A percentile compares a stretch with the other conserved stretches of the same genome.
Conservation (phyloP, 2,888 invertebrate genomes). For the Sinodicranocentrus sp. region DNA sequence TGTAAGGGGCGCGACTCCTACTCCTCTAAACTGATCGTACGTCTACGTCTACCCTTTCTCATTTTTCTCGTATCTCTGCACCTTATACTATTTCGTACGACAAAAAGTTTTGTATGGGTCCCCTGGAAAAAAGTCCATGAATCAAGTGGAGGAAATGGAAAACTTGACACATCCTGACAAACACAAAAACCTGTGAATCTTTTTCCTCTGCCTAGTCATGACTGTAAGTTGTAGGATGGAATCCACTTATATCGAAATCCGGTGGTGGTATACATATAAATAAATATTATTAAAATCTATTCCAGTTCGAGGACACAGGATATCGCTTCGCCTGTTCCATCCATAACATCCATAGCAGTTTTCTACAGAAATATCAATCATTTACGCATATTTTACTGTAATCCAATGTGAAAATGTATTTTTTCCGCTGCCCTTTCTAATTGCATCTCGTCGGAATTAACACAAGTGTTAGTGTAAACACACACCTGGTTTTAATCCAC, state of each 20-base stretch:
- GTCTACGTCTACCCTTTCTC: no score
- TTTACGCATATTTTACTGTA: no score
- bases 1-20: no score
- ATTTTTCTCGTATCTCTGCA: background rate
- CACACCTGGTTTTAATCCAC: constrained; percentile 47
- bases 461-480: constrained; percentile 26
- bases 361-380: no score
- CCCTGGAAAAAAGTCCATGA: constrained; percentile 54
- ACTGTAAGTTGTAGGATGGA: no score
- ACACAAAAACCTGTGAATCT: constrained; percentile 62
- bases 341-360: no score
- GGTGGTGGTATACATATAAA: no score
- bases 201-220: constrained; percentile 25
- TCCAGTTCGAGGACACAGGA: no score
- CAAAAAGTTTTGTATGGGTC: constrained; percentile 22
- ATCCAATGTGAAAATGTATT: background rate
- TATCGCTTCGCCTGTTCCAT: no score
- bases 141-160: constrained; percentile 65
- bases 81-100: background rate
- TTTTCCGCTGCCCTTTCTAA: background rate
- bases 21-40: no score
- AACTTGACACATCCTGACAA: constrained; percentile 65
- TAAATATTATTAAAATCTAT: no score
- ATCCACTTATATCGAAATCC: no score
- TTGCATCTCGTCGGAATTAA: background rate